Evolutionary conservation across 2,888 invertebrate species (phyloP).

Genomic region (Drosophila parthenogenetica): DNA sequence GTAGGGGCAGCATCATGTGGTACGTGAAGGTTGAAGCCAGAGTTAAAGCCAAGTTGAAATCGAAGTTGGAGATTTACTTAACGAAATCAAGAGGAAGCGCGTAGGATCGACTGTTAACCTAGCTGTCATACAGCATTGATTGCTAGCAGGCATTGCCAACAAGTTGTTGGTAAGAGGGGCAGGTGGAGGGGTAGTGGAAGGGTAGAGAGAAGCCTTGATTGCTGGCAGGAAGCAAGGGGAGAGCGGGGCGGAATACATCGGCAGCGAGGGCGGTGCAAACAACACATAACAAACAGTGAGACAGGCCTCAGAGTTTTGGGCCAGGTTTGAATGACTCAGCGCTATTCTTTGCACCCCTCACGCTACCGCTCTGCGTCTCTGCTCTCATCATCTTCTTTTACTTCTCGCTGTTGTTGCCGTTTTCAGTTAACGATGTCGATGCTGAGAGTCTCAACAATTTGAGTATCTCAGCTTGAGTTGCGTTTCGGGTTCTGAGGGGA

Average conservation of each 20-base stretch:
- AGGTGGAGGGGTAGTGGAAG: not conserved
- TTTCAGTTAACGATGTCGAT: slow-evolving; percentile 40
- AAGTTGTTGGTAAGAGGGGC: slow-evolving; percentile 12
- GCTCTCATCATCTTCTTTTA: not conserved
- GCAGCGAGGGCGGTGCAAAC: slow-evolving; percentile 50
- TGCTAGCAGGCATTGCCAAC: slow-evolving; percentile 62
- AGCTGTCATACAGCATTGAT: slow-evolving; percentile 80
- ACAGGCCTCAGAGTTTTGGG: slow-evolving; percentile 19
- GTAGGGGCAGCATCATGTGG: slow-evolving; percentile 8
- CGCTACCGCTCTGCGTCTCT: not conserved
- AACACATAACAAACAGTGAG: slow-evolving; percentile 16
- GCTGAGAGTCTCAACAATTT: slow-evolving; percentile 1
- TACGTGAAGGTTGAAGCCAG: slow-evolving; percentile 73
- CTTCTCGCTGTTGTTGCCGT: slow-evolving; percentile 1
- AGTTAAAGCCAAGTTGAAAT: slow-evolving; percentile 35
- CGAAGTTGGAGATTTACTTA: slow-evolving; percentile 76
- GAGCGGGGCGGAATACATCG: not conserved
- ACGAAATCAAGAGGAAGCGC: slow-evolving; percentile 81
- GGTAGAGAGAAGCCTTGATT: slow-evolving; percentile 47
- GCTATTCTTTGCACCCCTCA: slow-evolving; percentile 25
- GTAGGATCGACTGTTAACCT: slow-evolving; percentile 78
- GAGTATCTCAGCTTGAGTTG: slow-evolving; percentile 6
- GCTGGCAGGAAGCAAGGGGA: slow-evolving; percentile 29
- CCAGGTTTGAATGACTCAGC: slow-evolving; percentile 54
- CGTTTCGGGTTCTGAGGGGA: slow-evolving; percentile 21